These are phyloP conservation scores for Pantherophis guttatus DNA, from an alignment of 2,113 vertebrate species.

Conservation along the genomic window DNA sequence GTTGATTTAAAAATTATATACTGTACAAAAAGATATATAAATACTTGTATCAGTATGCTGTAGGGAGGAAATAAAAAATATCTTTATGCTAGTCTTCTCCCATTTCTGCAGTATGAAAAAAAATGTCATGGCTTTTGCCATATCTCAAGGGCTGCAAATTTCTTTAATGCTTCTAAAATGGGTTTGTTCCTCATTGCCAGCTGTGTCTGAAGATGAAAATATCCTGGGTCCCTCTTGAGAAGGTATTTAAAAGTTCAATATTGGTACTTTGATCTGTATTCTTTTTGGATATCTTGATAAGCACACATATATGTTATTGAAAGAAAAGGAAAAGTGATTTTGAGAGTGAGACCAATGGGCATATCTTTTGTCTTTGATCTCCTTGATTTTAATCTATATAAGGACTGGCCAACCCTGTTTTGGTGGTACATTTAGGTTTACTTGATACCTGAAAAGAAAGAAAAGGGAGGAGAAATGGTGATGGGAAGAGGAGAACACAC, in stretches of 20 bases:
- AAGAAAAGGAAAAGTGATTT: not conserved
- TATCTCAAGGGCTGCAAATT: not conserved
- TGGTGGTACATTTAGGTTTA: not conserved
- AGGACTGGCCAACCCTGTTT: not conserved
- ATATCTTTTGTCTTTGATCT: not conserved
- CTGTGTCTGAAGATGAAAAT: not conserved
- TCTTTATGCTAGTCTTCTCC: not conserved
- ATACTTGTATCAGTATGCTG: not conserved
- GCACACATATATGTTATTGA: not conserved
- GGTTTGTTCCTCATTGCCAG: not conserved
- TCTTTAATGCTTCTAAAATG: not conserved
- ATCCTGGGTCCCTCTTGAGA: not conserved
- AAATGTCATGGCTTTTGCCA: not conserved
- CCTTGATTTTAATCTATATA: not conserved
- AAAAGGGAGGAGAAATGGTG: not conserved
- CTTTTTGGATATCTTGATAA: not conserved
- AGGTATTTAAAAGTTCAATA: not conserved
- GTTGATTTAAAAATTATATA: not conserved
- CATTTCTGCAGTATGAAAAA: not conserved
- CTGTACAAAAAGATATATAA: not conserved
- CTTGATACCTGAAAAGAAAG: not conserved
- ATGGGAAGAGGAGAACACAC: not conserved
- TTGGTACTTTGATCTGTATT: not conserved
- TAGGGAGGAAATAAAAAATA: not conserved
- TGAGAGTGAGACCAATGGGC: not conserved